Evolutionary conservation across 2,797 vertebrate genomes (phyloP).

Genomic region (Carduelis carduelis): DNA sequence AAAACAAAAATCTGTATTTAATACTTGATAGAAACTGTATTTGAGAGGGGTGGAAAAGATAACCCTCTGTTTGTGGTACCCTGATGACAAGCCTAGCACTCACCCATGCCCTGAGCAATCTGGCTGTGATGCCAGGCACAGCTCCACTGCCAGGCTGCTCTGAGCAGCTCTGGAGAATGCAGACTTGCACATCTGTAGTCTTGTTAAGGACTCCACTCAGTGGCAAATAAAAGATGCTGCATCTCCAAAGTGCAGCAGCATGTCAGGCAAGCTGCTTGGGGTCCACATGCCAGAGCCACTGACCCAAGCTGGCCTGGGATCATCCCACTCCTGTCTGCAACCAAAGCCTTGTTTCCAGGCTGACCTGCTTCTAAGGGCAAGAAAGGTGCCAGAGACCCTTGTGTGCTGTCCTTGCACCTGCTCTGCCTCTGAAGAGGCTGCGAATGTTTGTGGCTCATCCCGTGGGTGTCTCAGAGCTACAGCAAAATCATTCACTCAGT

Average conservation of each 20-base stretch:
- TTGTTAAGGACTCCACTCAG: slow-evolving; percentile 42
- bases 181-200: background rate
- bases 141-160: background rate
- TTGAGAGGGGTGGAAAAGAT: background rate
- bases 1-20: background rate
- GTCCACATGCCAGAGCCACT: background rate
- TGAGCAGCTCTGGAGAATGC: background rate
- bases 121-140: rapidly evolving
- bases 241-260: background rate
- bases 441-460: rapidly evolving
- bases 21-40: background rate
- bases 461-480: rapidly evolving
- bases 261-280: rapidly evolving
- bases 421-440: background rate
- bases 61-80: background rate
- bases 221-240: slow-evolving; percentile 15
- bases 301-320: rapidly evolving
- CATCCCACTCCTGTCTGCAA: background rate
- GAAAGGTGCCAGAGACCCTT: background rate
- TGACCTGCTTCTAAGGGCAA: background rate
- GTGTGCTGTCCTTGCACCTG: rapidly evolving
- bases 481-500: background rate
- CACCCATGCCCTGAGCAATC: background rate
- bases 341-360: background rate
- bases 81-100: background rate